phyloP scores from a whole-genome alignment of 2,113 vertebrate genomes.

The Lagenorhynchus albirostris region DNA sequence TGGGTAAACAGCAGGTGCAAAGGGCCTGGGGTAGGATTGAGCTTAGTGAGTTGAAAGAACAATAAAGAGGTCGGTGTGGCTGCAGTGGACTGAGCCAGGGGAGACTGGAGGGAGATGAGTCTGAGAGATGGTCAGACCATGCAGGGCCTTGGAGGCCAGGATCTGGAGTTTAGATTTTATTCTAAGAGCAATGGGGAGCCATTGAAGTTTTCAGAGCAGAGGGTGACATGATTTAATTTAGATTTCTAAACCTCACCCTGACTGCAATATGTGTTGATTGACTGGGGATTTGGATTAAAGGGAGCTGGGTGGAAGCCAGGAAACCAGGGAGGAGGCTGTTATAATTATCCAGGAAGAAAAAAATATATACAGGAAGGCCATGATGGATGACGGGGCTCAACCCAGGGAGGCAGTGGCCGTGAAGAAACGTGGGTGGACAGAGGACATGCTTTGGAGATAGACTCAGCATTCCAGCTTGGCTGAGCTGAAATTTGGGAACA shows the following conservation, averaged over 20 bases:
- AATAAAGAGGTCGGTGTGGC: neutral
- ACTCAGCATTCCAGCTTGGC: neutral
- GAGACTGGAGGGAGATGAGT: neutral
- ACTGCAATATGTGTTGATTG: neutral
- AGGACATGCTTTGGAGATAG: neutral
- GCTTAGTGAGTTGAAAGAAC: neutral
- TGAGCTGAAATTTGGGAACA: neutral
- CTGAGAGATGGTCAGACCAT: neutral
- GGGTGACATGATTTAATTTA: neutral
- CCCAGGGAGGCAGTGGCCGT: neutral
- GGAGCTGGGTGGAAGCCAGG: neutral
- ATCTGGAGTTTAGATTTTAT: neutral
- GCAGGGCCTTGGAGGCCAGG: no score
- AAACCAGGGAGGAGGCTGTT: neutral
- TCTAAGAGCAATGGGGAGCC: neutral
- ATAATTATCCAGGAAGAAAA: neutral
- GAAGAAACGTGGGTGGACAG: neutral
- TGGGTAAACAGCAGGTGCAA: neutral
- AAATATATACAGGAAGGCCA: no score
- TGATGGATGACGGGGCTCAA: neutral
- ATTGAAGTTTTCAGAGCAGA: neutral
- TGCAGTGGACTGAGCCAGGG: no score
- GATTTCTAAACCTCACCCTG: neutral
- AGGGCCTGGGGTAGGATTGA: neutral
- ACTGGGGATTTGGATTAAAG: neutral